Evolutionary conservation across 2,888 invertebrate genomes (phyloP).

Genomic region (Epinotia ramella): DNA sequence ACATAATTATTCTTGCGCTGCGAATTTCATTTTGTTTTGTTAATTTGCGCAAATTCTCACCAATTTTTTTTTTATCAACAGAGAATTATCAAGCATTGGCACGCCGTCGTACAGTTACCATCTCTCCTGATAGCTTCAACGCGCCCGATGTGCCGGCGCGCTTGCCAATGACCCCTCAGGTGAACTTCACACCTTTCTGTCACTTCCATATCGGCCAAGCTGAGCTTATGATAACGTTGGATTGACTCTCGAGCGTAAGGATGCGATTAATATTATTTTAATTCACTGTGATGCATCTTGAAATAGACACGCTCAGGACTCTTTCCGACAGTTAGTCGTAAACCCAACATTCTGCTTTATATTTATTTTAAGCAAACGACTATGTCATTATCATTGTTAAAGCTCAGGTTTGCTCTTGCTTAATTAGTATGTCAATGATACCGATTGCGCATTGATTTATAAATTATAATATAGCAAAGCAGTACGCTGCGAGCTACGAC

Average conservation of each 20-base stretch:
- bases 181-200: conserved; percentile 43
- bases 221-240: conserved; percentile 21
- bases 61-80: conserved; percentile 42
- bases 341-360: neutral
- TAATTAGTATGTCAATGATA: conserved; percentile 13
- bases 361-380: conserved; percentile 6
- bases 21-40: conserved; percentile 35
- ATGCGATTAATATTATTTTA: neutral
- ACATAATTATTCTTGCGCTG: conserved; percentile 9
- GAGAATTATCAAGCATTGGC: conserved; percentile 45
- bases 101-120: conserved; percentile 45
- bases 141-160: conserved; percentile 44
- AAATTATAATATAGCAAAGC: conserved; percentile 4
- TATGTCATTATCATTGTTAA: neutral
- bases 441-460: neutral
- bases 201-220: conserved; percentile 25
- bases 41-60: conserved; percentile 34
- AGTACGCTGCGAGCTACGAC: conserved; percentile 2
- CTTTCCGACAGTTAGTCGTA: conserved; percentile 3
- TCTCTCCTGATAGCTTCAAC: conserved; percentile 45
- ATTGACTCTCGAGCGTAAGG: conserved; percentile 11
- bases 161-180: conserved; percentile 46
- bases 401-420: conserved; percentile 4
- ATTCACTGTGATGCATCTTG: neutral
- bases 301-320: neutral